Evolutionary conservation across 1,140 invertebrate species (phyloP).

Genomic region (Ceratina calcarata): DNA sequence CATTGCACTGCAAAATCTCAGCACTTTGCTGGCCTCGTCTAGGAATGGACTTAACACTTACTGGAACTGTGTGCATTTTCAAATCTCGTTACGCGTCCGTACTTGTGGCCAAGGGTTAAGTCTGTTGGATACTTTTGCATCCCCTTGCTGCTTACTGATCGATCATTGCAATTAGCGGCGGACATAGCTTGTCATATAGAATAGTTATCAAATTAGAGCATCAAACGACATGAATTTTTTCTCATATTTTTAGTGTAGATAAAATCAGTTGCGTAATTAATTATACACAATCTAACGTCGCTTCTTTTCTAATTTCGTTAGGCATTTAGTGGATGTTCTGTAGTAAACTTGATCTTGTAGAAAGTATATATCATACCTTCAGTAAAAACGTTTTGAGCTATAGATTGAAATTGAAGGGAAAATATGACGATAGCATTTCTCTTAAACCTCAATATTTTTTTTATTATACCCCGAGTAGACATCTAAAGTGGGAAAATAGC

Average conservation of each 20-base stretch:
- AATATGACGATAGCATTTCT: background rate
- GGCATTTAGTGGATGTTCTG: too few relatives aligned
- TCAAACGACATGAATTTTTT: background rate
- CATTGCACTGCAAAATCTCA: constrained; percentile 43
- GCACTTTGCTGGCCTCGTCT: constrained; percentile 74
- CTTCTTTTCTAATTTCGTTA: too few relatives aligned
- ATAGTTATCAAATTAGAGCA: too few relatives aligned
- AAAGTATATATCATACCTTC: too few relatives aligned
- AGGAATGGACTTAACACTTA: constrained; percentile 73
- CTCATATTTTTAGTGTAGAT: background rate
- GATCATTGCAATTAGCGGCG: background rate
- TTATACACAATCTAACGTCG: too few relatives aligned
- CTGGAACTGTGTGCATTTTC: constrained; percentile 60
- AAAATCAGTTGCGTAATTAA: too few relatives aligned
- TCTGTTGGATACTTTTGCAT: background rate
- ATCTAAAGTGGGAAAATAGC: constrained; percentile 38
- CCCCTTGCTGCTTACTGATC: constrained; percentile 9
- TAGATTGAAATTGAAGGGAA: background rate
- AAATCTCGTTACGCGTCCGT: constrained; percentile 62
- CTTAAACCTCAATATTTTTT: background rate
- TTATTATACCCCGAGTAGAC: constrained; percentile 27
- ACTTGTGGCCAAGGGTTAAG: constrained; percentile 45
- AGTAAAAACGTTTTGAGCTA: too few relatives aligned
- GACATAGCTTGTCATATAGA: background rate
- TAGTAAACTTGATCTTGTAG: too few relatives aligned